These are phyloP conservation scores for Subanguina moxae DNA, from an alignment of 1,140 invertebrate species.

Conservation along the genomic window DNA sequence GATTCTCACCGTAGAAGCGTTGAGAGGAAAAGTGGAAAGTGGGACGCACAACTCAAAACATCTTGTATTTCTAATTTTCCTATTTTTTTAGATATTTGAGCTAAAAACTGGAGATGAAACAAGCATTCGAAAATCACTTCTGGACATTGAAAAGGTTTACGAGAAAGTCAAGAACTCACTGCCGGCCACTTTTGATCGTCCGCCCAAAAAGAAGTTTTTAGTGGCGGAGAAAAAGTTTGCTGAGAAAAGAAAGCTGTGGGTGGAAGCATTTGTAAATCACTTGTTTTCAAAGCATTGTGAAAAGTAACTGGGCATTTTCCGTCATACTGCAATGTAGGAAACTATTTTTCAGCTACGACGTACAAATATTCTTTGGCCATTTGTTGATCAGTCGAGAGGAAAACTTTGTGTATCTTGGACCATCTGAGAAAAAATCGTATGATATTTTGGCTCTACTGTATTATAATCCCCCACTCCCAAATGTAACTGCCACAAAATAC, in stretches of 20 bases:
- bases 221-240: constrained; percentile 36
- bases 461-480: no score
- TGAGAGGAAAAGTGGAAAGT: no score
- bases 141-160: constrained; percentile 29
- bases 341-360: constrained; percentile 41
- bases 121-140: constrained; percentile 4
- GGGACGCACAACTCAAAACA: background rate
- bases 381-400: constrained; percentile 39
- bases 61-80: background rate
- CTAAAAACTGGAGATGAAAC: constrained; percentile 23
- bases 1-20: no score
- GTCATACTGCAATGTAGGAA: background rate
- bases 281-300: constrained; percentile 39
- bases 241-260: constrained; percentile 48
- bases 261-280: constrained; percentile 33
- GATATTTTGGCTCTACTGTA: constrained; percentile 18
- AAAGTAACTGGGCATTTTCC: constrained; percentile 33
- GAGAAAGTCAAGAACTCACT: constrained; percentile 29
- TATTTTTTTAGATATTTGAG: constrained; percentile 27
- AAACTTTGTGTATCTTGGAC: constrained; percentile 48
- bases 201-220: constrained; percentile 51
- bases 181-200: constrained; percentile 29
- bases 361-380: constrained; percentile 40
- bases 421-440: constrained; percentile 50
- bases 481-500: no score